A percentile compares a stretch with the other conserved stretches of the same genome.
These are phyloP conservation scores for Herpailurus yagouaroundi DNA, from an alignment of 2,113 vertebrate genomes.

Conservation along the genomic window DNA sequence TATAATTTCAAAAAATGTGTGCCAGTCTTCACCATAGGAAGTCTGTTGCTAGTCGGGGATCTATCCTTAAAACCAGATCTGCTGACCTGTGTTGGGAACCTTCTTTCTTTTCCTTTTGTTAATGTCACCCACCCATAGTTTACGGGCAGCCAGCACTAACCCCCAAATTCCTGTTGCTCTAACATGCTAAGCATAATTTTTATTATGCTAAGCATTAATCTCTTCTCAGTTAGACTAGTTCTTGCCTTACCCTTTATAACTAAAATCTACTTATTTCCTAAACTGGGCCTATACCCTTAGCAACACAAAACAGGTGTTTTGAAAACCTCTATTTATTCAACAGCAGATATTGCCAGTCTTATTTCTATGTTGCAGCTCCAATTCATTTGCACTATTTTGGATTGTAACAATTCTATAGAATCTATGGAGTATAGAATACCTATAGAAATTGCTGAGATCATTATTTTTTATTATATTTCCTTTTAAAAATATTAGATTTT, in stretches of 20 bases:
- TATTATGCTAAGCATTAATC: neutral
- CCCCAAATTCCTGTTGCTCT: neutral
- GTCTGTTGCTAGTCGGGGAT: neutral
- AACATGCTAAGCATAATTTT: neutral
- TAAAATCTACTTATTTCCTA: neutral
- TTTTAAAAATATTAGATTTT: neutral
- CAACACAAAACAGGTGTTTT: neutral
- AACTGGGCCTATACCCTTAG: neutral
- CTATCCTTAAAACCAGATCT: neutral
- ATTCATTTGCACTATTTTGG: neutral
- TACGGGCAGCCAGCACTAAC: neutral
- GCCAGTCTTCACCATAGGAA: neutral
- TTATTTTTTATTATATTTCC: neutral
- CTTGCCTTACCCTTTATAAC: neutral
- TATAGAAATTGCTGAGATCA: neutral
- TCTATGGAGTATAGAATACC: neutral
- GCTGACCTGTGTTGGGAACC: neutral
- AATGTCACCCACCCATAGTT: neutral
- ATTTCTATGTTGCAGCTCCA: neutral
- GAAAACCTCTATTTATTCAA: neutral
- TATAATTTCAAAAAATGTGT: neutral
- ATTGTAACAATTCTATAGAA: neutral
- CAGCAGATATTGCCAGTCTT: neutral
- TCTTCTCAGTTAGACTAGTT: neutral
- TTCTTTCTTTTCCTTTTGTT: neutral